phyloP scores from a whole-genome alignment of 2,113 vertebrate genomes.

The Thomomys bottae region DNA sequence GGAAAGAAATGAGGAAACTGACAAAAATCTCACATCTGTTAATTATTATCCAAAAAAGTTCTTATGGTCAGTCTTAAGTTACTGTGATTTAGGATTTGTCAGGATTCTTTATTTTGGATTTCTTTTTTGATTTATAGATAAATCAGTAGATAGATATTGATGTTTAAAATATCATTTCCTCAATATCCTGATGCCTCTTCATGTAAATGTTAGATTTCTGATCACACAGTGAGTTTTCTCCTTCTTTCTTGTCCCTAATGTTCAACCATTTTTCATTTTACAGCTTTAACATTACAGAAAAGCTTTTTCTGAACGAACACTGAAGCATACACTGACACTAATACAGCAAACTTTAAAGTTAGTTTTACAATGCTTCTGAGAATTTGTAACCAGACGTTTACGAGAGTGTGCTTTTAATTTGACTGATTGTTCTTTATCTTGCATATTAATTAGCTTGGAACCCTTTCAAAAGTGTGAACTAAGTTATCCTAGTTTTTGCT shows the following conservation, averaged over 20 bases:
- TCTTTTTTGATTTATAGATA: neutral
- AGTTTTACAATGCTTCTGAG: neutral
- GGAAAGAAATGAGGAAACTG: neutral
- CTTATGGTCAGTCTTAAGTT: neutral
- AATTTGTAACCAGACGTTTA: neutral
- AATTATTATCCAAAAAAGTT: neutral
- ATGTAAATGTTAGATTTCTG: neutral
- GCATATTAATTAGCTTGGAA: neutral
- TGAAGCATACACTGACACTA: neutral
- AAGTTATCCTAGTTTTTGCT: neutral
- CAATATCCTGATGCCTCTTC: neutral
- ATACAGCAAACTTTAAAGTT: neutral
- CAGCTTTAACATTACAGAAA: neutral
- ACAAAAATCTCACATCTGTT: neutral
- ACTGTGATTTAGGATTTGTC: neutral
- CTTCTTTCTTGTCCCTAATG: rapidly evolving
- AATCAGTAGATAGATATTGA: neutral
- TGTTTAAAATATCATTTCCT: neutral
- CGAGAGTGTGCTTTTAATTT: neutral
- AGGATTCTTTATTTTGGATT: neutral
- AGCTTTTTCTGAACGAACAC: neutral
- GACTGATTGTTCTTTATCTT: neutral
- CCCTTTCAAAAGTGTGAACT: neutral
- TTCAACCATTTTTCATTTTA: neutral
- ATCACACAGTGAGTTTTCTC: neutral